Conservation (phyloP, 2,888 invertebrate genomes). For the Junonia oenone region DNA sequence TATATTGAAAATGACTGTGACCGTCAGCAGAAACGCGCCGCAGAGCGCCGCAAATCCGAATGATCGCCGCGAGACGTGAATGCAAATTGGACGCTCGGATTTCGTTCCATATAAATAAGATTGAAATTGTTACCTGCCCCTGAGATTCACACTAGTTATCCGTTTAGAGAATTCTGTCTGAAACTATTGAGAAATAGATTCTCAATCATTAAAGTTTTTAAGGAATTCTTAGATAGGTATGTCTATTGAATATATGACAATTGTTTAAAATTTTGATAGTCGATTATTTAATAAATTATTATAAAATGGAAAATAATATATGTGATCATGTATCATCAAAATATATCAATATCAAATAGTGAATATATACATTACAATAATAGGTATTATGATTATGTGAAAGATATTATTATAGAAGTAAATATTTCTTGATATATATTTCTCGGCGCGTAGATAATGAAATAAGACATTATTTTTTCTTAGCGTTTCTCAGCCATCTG, state of each 20-base stretch:
- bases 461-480: conserved; percentile 16
- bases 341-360: too few relatives aligned
- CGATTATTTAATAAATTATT: too few relatives aligned
- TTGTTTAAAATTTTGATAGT: too few relatives aligned
- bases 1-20: not conserved
- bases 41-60: not conserved
- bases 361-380: too few relatives aligned
- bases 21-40: not conserved
- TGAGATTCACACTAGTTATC: not conserved
- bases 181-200: not conserved
- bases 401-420: too few relatives aligned
- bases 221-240: too few relatives aligned
- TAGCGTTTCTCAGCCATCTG: conserved; percentile 18
- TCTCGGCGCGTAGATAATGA: not conserved
- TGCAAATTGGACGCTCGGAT: not conserved
- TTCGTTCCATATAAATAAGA: not conserved
- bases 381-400: too few relatives aligned
- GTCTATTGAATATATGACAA: too few relatives aligned
- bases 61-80: not conserved
- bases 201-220: not conserved
- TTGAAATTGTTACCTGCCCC: not conserved
- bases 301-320: too few relatives aligned
- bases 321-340: too few relatives aligned
- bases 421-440: not conserved
- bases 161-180: not conserved